Conservation (phyloP, 2,888 invertebrate species). For the Monopis laevigella region DNA sequence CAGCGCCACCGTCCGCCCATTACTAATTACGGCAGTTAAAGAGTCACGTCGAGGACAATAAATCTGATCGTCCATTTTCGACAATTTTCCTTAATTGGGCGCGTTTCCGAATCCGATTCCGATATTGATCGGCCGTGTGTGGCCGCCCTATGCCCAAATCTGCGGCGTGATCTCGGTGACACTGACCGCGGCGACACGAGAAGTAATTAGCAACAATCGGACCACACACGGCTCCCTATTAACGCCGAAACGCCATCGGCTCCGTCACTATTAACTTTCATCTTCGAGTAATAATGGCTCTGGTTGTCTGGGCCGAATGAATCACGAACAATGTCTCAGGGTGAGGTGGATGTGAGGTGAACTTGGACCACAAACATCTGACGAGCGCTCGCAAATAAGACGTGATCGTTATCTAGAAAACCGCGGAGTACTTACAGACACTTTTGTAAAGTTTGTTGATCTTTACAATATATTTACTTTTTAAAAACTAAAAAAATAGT, state of each 20-base stretch:
- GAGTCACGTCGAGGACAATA: constrained; percentile 32
- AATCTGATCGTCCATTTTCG: constrained; percentile 41
- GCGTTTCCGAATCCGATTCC: constrained; percentile 36
- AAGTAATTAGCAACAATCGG: constrained; percentile 38
- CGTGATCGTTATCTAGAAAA: too few species aligned
- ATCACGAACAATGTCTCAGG: constrained; percentile 28
- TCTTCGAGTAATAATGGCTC: constrained; percentile 26
- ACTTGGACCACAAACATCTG: constrained; percentile 5
- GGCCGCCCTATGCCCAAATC: constrained; percentile 37
- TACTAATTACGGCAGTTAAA: constrained; percentile 41
- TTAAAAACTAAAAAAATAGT: too few species aligned
- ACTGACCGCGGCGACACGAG: constrained; percentile 35
- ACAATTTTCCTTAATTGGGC: constrained; percentile 52
- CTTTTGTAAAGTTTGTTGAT: not conserved
- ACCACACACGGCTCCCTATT: constrained; percentile 35
- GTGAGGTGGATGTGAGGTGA: constrained; percentile 3
- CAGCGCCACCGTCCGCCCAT: not conserved
- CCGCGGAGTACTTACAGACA: too few species aligned
- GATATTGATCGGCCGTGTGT: constrained; percentile 37
- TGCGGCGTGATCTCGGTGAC: constrained; percentile 34
- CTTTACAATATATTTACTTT: too few species aligned
- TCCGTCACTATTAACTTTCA: constrained; percentile 34
- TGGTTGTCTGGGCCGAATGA: constrained; percentile 33
- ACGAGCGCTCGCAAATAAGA: too few species aligned
- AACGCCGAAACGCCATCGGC: constrained; percentile 22